A percentile compares a stretch with the other conserved stretches of the same genome.
These are phyloP conservation scores for Octodonta nipae DNA, from an alignment of 2,888 invertebrate species.

Conservation along the genomic window DNA sequence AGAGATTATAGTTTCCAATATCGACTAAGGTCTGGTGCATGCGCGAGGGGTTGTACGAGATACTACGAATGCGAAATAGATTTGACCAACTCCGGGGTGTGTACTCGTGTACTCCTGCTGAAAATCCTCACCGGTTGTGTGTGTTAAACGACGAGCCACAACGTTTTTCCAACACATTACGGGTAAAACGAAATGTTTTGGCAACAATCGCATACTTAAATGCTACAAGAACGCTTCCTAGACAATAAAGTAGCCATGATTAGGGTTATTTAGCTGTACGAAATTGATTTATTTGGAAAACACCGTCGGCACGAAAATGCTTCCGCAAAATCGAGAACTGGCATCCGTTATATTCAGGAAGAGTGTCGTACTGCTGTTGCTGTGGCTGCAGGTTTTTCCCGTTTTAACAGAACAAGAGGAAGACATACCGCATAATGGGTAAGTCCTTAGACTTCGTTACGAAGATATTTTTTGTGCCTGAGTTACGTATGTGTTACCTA, in stretches of 20 bases:
- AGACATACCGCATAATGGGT: constrained; percentile 84
- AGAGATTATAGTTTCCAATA: constrained; percentile 20
- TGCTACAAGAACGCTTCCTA: too few species aligned
- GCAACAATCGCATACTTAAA: too few species aligned
- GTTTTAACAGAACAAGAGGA: constrained; percentile 63
- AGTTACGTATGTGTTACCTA: too few species aligned
- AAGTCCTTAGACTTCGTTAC: too few species aligned
- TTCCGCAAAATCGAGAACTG: constrained; percentile 19
- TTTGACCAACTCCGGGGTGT: constrained; percentile 34
- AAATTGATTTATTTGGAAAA: too few species aligned
- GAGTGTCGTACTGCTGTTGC: constrained; percentile 16
- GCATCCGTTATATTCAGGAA: constrained; percentile 7
- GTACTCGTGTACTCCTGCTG: constrained; percentile 31
- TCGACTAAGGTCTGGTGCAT: constrained; percentile 25
- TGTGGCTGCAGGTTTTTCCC: constrained; percentile 31
- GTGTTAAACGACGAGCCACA: neutral
- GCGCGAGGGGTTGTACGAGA: constrained; percentile 22
- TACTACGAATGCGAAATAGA: constrained; percentile 26
- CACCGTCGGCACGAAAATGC: constrained; percentile 25
- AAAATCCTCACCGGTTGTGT: constrained; percentile 7
- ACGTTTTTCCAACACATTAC: too few species aligned
- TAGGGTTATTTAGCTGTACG: too few species aligned
- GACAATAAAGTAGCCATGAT: too few species aligned
- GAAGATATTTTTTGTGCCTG: too few species aligned
- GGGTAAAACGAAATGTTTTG: too few species aligned